A percentile compares a stretch with the other conserved stretches of the same genome.
Evolutionary conservation across 1,140 invertebrate genomes (phyloP).

Genomic region (Drosophila nigrodunni): DNA sequence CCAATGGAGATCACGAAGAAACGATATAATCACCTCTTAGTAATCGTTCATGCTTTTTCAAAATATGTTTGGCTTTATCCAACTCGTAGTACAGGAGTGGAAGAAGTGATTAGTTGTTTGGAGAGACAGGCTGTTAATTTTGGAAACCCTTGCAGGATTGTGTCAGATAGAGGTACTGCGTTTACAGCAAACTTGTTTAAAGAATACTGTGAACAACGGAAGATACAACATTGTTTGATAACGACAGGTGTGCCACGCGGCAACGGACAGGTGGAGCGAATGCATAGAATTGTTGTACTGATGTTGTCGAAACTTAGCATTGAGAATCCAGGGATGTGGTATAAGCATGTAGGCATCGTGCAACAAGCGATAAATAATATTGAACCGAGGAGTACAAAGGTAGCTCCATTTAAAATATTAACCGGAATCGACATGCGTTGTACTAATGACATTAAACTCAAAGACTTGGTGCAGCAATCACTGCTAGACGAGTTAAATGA

Average conservation of each 20-base stretch:
- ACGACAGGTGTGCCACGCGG: slow-evolving; percentile 21
- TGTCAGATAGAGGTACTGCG: slow-evolving; percentile 22
- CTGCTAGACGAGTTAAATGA: no score
- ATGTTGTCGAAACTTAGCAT: slow-evolving; percentile 8
- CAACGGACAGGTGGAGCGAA: slow-evolving; percentile 21
- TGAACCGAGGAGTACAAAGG: slow-evolving; percentile 19
- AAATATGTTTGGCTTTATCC: slow-evolving; percentile 11
- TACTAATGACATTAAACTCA: no score
- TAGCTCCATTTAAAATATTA: slow-evolving; percentile 31
- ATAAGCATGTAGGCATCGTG: slow-evolving; percentile 14
- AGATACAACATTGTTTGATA: slow-evolving; percentile 18
- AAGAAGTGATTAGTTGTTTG: slow-evolving; percentile 14
- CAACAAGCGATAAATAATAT: slow-evolving; percentile 21
- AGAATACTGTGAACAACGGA: slow-evolving; percentile 15
- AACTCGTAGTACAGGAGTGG: slow-evolving; percentile 17
- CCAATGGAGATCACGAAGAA: slow-evolving; percentile 78
- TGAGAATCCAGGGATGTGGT: background rate
- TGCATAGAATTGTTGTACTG: slow-evolving; percentile 1
- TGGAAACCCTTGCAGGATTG: slow-evolving; percentile 15
- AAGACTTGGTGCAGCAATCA: no score
- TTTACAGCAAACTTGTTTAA: slow-evolving; percentile 23
- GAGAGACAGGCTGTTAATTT: slow-evolving; percentile 14
- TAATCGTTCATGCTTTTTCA: slow-evolving; percentile 55
- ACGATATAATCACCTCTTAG: slow-evolving; percentile 82
- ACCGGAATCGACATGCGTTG: slow-evolving; percentile 4